These are phyloP conservation scores for Plutella xylostella DNA, from an alignment of 2,888 invertebrate genomes.

Conservation along the genomic window DNA sequence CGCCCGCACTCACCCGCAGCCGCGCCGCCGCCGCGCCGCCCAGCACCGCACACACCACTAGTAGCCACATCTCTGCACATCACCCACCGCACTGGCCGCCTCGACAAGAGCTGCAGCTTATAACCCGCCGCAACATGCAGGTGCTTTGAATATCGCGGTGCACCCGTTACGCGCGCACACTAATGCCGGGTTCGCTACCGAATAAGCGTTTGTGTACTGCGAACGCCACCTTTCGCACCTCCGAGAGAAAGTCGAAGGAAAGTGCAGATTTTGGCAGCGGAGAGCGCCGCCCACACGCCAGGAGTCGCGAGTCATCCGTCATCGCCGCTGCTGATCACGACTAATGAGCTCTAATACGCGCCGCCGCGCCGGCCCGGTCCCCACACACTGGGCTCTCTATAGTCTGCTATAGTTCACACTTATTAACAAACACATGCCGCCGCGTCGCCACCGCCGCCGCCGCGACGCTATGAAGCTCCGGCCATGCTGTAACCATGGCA, in stretches of 20 bases:
- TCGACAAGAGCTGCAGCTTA: slow-evolving; percentile 33
- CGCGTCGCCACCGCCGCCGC: neutral
- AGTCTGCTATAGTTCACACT: too few relatives aligned
- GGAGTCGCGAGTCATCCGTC: slow-evolving; percentile 62
- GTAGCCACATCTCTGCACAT: slow-evolving; percentile 36
- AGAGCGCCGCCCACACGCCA: slow-evolving; percentile 60
- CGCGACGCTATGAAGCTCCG: neutral
- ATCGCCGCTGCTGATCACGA: slow-evolving; percentile 42
- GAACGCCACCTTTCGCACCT: slow-evolving; percentile 62
- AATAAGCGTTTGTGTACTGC: slow-evolving; percentile 56
- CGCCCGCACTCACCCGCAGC: slow-evolving; percentile 53
- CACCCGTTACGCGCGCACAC: slow-evolving; percentile 53
- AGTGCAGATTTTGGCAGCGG: slow-evolving; percentile 66
- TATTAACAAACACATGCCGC: neutral
- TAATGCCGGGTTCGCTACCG: slow-evolving; percentile 63
- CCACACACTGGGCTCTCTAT: neutral
- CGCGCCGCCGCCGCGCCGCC: slow-evolving; percentile 57
- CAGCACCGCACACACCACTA: slow-evolving; percentile 38
- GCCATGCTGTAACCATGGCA: neutral
- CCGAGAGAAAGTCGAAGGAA: slow-evolving; percentile 68
- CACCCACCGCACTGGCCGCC: slow-evolving; percentile 36
- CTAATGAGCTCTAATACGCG: slow-evolving; percentile 41
- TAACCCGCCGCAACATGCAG: slow-evolving; percentile 56
- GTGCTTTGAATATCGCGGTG: slow-evolving; percentile 62
- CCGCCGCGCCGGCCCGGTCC: slow-evolving; percentile 14